Percentiles rank a stretch among this genome's conserved stretches.
Evolutionary conservation across 2,113 vertebrate genomes (phyloP).

Genomic region (Gasterosteus nipponicus): DNA sequence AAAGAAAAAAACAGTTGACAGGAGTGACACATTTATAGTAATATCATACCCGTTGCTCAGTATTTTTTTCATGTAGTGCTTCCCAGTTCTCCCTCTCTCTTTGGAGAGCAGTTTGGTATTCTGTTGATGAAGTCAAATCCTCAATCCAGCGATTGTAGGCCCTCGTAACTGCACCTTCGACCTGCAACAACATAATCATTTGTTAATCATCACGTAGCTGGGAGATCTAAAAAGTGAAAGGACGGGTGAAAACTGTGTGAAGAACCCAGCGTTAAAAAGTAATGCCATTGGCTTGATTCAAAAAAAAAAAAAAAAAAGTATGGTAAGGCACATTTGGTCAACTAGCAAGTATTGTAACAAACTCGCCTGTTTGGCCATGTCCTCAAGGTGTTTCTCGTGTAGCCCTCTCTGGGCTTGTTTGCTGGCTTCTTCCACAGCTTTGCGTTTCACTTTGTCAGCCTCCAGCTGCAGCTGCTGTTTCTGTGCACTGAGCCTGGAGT

Average conservation of each 20-base stretch:
- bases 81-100: conserved; percentile 87
- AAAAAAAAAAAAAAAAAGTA: neutral
- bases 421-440: conserved; percentile 74
- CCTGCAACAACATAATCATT: conserved; percentile 70
- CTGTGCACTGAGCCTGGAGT: conserved; percentile 70
- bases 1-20: neutral
- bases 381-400: conserved; percentile 82
- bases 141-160: conserved; percentile 87
- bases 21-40: neutral
- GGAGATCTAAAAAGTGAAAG: neutral
- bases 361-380: conserved; percentile 86
- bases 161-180: conserved; percentile 88
- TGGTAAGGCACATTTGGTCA: neutral
- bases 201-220: neutral
- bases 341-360: neutral
- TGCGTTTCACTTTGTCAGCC: conserved; percentile 71
- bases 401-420: conserved; percentile 79
- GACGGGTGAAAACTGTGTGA: neutral
- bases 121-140: conserved; percentile 86
- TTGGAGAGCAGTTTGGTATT: conserved; percentile 86
- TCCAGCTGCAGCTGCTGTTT: conserved; percentile 76
- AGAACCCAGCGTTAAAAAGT: neutral
- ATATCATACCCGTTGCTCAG: conserved; percentile 79
- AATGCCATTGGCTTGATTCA: neutral
- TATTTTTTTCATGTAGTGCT: conserved; percentile 70